phyloP scores from a whole-genome alignment of 2,888 invertebrate species.

The Oscheius onirici region DNA sequence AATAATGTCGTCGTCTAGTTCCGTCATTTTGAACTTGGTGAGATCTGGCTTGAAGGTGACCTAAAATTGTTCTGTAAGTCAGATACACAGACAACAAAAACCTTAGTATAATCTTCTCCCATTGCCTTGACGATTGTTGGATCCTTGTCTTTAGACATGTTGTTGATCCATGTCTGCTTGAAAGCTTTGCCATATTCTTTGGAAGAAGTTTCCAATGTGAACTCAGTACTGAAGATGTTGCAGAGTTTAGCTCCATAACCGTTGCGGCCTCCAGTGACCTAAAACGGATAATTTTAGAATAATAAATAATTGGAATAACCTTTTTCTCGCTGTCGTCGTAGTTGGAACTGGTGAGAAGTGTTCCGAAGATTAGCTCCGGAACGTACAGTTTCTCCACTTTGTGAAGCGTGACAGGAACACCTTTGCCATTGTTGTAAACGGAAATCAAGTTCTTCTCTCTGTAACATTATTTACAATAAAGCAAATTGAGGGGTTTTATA shows the following conservation, averaged over 20 bases:
- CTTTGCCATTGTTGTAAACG: constrained; percentile 95
- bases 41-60: constrained; percentile 95
- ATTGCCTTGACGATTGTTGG: constrained; percentile 78
- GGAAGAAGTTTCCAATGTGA: constrained; percentile 91
- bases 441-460: constrained; percentile 88
- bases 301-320: constrained; percentile 72
- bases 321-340: constrained; percentile 98
- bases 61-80: constrained; percentile 3
- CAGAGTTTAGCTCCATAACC: constrained; percentile 99
- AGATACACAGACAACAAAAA: not conserved
- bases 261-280: constrained; percentile 82
- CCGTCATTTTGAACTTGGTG: constrained; percentile 91
- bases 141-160: constrained; percentile 90
- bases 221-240: constrained; percentile 96
- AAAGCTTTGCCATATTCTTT: constrained; percentile 86
- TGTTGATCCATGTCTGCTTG: constrained; percentile 94
- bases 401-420: constrained; percentile 96
- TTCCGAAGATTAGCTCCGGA: constrained; percentile 99
- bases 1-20: constrained; percentile 90
- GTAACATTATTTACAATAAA: constrained; percentile 45
- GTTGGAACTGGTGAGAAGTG: constrained; percentile 95
- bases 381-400: constrained; percentile 90
- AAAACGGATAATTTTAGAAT: not conserved
- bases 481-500: constrained; percentile 31
- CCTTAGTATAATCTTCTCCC: constrained; percentile 86